A percentile compares a stretch with the other conserved stretches of the same genome.
Conservation (phyloP, 2,113 vertebrate species). For the Zeus faber region DNA sequence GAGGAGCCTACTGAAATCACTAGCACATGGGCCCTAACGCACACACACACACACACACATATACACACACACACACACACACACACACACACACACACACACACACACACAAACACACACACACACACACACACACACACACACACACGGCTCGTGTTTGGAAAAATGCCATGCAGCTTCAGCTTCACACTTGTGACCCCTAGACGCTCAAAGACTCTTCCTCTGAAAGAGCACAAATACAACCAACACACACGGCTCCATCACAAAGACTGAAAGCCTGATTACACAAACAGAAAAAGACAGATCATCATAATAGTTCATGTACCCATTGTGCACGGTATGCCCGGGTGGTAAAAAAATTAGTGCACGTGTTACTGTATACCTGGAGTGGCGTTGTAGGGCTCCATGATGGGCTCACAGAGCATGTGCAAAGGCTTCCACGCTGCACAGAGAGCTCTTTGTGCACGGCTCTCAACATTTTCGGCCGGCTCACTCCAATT, state of each 20-base stretch:
- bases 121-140: slow-evolving; percentile 43
- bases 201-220: slow-evolving; percentile 23
- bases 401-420: neutral
- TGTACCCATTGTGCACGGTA: too few relatives aligned
- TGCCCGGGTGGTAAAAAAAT: too few relatives aligned
- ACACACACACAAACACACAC: slow-evolving; percentile 57
- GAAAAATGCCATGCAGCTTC: slow-evolving; percentile 41
- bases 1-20: slow-evolving; percentile 60
- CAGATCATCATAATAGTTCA: too few relatives aligned
- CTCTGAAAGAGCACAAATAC: slow-evolving; percentile 53
- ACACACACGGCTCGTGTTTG: slow-evolving; percentile 45
- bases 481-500: slow-evolving; percentile 43
- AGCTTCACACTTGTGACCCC: slow-evolving; percentile 35
- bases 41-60: slow-evolving; percentile 39
- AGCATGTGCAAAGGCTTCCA: slow-evolving; percentile 48
- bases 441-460: slow-evolving; percentile 61
- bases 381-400: too few relatives aligned
- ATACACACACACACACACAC: slow-evolving; percentile 38
- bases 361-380: too few relatives aligned
- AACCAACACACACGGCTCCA: slow-evolving; percentile 46
- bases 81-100: slow-evolving; percentile 38
- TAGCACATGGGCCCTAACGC: slow-evolving; percentile 64
- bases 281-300: slow-evolving; percentile 12
- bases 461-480: slow-evolving; percentile 33
- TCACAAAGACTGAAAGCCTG: slow-evolving; percentile 37